Evolutionary conservation across 2,113 vertebrate species (phyloP), one percentile per base, ranked within the genome.

Genomic region (Noctilio leporinus): DNA sequence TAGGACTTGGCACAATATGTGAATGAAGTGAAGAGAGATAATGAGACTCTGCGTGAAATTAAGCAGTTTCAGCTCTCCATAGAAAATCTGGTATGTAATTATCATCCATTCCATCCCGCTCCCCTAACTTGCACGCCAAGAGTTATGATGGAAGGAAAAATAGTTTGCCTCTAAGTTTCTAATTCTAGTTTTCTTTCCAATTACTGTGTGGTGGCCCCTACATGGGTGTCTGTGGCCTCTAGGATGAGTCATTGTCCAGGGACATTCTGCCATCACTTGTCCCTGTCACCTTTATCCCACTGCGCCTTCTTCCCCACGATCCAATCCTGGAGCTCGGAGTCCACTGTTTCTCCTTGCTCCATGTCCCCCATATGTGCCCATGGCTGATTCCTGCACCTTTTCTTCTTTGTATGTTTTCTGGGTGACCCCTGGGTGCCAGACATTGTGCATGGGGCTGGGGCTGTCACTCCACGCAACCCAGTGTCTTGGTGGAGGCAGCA

Each of bases 1-100:
- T 97, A 99, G 99, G 99, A 99, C 97, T 98, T 99, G 98, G 99
- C 99, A 94, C 99, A 99, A 87, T 99, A 99, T 85, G 99, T 99
- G 93, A 99, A 99, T 59, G 99, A 99, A 98, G 99, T 99, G 85
- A 99, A 99, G 97, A 99, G 99, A 97, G 99, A 99, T 98, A 99
- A 99, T 16, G 99, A 99, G 98, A 99, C 99, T 0, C 97, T 99
- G 86, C 98, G 99, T 94, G 99, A 99, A 98, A 99, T 99, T 87
- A 98, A 98, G 94, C 99, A 99, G 96, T 99, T 99, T 98, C 99
- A 99, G 98, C 99, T 98, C 92, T 99, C 99, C 83, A 99, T 99
- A 87, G 99, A 99, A 98, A 99, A 99, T 97, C 96, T 99, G 99
- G 99, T 99, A 98, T 0, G 98, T 98, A 45, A 69, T 95, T 65